Conservation (phyloP, 2,888 invertebrate genomes). For the Stenolophus ochropezus region DNA sequence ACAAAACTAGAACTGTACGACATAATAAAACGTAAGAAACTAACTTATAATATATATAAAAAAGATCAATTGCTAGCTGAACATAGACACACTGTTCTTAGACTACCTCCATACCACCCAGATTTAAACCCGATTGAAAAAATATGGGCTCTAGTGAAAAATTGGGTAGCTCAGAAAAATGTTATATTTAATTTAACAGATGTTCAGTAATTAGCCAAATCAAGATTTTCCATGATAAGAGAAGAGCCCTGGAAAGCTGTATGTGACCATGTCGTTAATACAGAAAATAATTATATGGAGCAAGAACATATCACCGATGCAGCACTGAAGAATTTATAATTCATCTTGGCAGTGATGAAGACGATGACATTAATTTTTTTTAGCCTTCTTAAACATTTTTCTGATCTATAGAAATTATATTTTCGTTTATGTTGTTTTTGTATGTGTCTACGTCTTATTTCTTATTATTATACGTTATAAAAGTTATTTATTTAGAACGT, state of each 20-base stretch:
- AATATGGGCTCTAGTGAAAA: conserved; percentile 33
- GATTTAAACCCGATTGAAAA: conserved; percentile 42
- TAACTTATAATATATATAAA: neutral
- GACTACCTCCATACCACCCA: conserved; percentile 33
- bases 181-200: neutral
- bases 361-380: too few relatives aligned
- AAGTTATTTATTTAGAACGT: too few relatives aligned
- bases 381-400: too few relatives aligned
- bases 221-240: neutral
- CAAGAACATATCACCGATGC: too few relatives aligned
- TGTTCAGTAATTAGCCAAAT: neutral
- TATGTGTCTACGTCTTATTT: too few relatives aligned
- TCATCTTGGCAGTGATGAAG: too few relatives aligned
- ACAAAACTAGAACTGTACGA: conserved; percentile 61
- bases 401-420: too few relatives aligned
- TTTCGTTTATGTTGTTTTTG: too few relatives aligned
- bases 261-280: neutral
- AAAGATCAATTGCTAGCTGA: conserved; percentile 14
- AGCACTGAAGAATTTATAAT: too few relatives aligned
- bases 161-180: conserved; percentile 11
- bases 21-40: neutral
- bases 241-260: neutral
- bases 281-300: neutral
- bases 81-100: conserved; percentile 26
- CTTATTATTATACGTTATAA: too few relatives aligned